Percentiles rank a stretch among this genome's conserved stretches.
Evolutionary conservation across 2,113 vertebrate genomes (phyloP).

Genomic region (Eonycteris spelaea): DNA sequence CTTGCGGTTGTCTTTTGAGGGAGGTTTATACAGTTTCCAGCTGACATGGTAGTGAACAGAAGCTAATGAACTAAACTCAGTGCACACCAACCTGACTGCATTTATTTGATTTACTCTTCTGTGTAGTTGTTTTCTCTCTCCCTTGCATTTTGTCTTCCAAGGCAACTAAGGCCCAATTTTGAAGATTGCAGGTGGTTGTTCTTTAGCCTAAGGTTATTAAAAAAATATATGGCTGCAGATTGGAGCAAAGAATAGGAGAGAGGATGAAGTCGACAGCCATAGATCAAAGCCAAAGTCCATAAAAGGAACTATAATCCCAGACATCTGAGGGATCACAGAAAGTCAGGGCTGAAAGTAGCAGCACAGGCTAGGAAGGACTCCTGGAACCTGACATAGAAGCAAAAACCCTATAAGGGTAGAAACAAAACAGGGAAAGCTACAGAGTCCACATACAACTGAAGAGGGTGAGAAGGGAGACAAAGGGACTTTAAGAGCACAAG

Average conservation of each 20-base stretch:
- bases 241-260: constrained; percentile 15
- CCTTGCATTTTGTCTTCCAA: not conserved
- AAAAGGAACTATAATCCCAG: not conserved
- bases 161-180: not conserved
- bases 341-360: not conserved
- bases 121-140: not conserved
- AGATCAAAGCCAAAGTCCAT: constrained; percentile 21
- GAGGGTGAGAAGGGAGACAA: not conserved
- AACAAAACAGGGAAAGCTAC: not conserved
- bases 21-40: constrained; percentile 40
- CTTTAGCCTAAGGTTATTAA: not conserved
- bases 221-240: not conserved
- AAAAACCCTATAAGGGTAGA: not conserved
- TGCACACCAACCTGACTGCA: not conserved
- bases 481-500: not conserved
- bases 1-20: constrained; percentile 21
- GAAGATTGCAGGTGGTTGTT: not conserved
- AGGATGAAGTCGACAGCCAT: not conserved
- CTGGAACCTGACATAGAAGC: not conserved
- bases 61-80: constrained; percentile 50
- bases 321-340: not conserved
- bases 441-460: not conserved
- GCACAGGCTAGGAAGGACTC: not conserved
- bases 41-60: constrained; percentile 41
- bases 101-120: constrained; percentile 40